Base-by-base conservation (phyloP, 2,797 vertebrate genomes). In the Rhinophrynus dorsalis region DNA sequence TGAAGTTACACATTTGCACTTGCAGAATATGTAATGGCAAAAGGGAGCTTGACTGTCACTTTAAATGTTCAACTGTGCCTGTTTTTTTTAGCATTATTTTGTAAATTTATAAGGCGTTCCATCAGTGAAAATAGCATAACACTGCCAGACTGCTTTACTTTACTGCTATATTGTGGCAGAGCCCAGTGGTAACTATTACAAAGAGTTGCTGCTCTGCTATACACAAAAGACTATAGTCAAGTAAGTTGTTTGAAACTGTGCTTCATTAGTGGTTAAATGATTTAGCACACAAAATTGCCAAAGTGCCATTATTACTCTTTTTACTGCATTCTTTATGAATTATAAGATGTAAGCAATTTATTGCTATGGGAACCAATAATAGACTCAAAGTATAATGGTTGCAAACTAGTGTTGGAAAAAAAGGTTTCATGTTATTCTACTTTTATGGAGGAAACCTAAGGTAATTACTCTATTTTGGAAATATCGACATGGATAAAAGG, bases 311-410 rank as follows among this genome's bases (percentile, higher is more conserved):
- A 64, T 50, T 32, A 26, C 27, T 8, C 40, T 50, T 37, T 71
- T 64, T 64, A 38, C 57, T 54, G 60, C 1, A 26, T 29, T 26
- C 24, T 26, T 62, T 60, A 61, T 4, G 21, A 48, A 29, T 47
- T 71, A 57, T 38, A 48, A 29, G 15, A 63, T 17, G 12, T 40
- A 50, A 57, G 59, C 50, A 35, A 64, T 71, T 64, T 57, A 71
- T 71, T 57, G 35, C 59, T 71, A 71, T 71, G 59, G 60, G 26
- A 57, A 64, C 59, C 2, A 2, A 57, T 54, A 57, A 48, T 26
- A 23, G 35, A 48, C 37, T 27, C 29, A 38, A 47, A 57, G 12
- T 6, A 57, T 50, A 57, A 71, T 48, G 24, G 51, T 18, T 30
- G 17, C 23, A 3, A 57, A 12, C 3, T 35, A 37, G 40, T 48